These are phyloP conservation scores for Heteractis magnifica DNA, from an alignment of 92 coral and sea anemone species.

Conservation along the genomic window DNA sequence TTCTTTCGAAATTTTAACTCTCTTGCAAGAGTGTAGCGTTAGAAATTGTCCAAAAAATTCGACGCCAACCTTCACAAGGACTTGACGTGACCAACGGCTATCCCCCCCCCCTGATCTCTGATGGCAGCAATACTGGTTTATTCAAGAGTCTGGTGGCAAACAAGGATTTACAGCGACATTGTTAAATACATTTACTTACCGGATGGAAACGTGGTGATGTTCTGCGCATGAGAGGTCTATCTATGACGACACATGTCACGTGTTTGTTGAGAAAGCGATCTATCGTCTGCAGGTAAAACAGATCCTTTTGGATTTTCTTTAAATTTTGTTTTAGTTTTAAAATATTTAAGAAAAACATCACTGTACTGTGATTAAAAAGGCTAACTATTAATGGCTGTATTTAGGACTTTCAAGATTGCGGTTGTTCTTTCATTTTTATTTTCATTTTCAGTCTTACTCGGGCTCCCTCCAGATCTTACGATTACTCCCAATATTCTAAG, in stretches of 20 bases:
- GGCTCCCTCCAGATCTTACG: conserved; percentile 1
- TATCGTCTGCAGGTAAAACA: conserved; percentile 44
- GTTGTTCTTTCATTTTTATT: too few relatives aligned
- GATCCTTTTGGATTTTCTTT: neutral
- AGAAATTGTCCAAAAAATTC: too few relatives aligned
- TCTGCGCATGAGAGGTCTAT: conserved; percentile 45
- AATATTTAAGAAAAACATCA: neutral
- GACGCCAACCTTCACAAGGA: too few relatives aligned
- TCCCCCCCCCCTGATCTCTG: too few relatives aligned
- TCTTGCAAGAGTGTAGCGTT: too few relatives aligned
- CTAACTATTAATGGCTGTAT: too few relatives aligned
- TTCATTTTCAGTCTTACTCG: neutral
- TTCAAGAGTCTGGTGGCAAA: neutral
- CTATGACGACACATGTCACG: conserved; percentile 76
- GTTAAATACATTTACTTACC: conserved; percentile 24
- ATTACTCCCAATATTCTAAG: conserved; percentile 69
- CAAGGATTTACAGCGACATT: neutral
- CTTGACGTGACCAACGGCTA: too few relatives aligned
- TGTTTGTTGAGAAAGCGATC: conserved; percentile 74
- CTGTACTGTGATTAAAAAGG: neutral
- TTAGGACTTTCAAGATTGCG: too few relatives aligned
- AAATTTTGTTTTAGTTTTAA: neutral
- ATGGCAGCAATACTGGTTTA: neutral
- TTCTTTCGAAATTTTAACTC: too few relatives aligned
- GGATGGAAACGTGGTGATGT: conserved; percentile 37